Percentiles rank a stretch among this genome's conserved stretches.
phyloP scores from a whole-genome alignment of 2,888 invertebrate genomes.

The Strigamia maritima region DNA sequence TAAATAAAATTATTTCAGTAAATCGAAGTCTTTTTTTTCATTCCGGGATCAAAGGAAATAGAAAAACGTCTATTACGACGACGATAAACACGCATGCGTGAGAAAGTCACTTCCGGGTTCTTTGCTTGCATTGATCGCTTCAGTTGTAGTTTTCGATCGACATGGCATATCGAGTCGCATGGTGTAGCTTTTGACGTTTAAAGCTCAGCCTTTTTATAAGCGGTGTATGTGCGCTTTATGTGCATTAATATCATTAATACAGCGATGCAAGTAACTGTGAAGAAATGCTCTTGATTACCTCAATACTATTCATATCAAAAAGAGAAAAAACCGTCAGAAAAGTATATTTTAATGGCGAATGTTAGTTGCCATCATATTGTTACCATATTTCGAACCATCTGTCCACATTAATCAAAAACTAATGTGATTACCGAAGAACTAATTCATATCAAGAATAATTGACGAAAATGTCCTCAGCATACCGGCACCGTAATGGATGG shows the following conservation, averaged over 20 bases:
- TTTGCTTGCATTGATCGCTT: constrained; percentile 22
- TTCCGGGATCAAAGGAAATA: too few species aligned
- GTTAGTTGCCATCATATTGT: not conserved
- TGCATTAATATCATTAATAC: not conserved
- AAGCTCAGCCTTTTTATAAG: not conserved
- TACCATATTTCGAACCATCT: not conserved
- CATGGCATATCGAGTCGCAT: not conserved
- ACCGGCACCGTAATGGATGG: constrained; percentile 31
- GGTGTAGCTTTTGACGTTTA: constrained; percentile 21
- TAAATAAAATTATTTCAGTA: too few species aligned
- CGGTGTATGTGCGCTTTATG: not conserved
- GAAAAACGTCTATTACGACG: not conserved
- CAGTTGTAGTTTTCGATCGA: constrained; percentile 32
- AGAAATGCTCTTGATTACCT: constrained; percentile 13
- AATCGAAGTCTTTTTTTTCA: not conserved
- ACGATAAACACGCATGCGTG: constrained; percentile 1
- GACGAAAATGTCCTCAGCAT: not conserved
- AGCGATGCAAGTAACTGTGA: not conserved
- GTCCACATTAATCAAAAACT: constrained; percentile 11
- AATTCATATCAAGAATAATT: not conserved
- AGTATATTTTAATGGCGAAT: constrained; percentile 20
- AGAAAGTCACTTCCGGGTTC: not conserved
- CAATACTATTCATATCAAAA: not conserved
- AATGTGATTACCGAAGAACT: constrained; percentile 19
- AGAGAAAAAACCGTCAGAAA: not conserved